Evolutionary conservation across 2,888 invertebrate genomes (phyloP), one percentile per base, ranked within the genome.

Genomic region (Mimumesa dahlbomi): DNA sequence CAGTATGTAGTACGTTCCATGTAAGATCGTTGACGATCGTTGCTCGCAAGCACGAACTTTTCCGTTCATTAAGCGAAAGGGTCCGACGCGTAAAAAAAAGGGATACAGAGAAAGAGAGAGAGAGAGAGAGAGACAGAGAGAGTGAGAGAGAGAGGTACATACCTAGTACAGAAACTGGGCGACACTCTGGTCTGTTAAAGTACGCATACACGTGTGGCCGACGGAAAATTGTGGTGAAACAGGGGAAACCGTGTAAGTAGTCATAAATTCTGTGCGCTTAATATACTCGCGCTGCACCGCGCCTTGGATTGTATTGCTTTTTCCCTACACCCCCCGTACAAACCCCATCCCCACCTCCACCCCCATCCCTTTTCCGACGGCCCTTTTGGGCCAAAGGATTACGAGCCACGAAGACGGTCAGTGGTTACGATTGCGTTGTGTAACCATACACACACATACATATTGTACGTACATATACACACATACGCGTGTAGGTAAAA

Each of bases 191-290:
- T 46, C 52, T n/a, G 52, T 42, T 48, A 31, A 25, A 25, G 16
- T 40, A 31, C 29, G 40, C 34, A 54, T 54, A 52, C 72, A 65
- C 77, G 57, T 54, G 73, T 45, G 72, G 38, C 7, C 43, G 9
- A 74, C 65, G 70, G 63, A 73, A 77, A 82, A 84, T 76, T 81
- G 73, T 65, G 76, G 77, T 53, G 61, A 72, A 75, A 71, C 72
- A 25, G 56, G 66, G 74, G 46, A 70, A 79, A 75, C 74, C 71
- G 73, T n/a, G n/a, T 77, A 78, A 76, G 75, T 77, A 71, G 80
- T 79, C 80, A 82, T 86, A 86, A 86, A 86, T 85, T 86, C 75
- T 61, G 50, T 77, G 77, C 81, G 75, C 75, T 86, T 86, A 86
- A 85, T 85, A 85, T 81, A 85, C 77, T 75, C 65, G 71, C 53